Evolutionary conservation across 2,888 invertebrate species (phyloP).

Genomic region (Luperina nickerlii): DNA sequence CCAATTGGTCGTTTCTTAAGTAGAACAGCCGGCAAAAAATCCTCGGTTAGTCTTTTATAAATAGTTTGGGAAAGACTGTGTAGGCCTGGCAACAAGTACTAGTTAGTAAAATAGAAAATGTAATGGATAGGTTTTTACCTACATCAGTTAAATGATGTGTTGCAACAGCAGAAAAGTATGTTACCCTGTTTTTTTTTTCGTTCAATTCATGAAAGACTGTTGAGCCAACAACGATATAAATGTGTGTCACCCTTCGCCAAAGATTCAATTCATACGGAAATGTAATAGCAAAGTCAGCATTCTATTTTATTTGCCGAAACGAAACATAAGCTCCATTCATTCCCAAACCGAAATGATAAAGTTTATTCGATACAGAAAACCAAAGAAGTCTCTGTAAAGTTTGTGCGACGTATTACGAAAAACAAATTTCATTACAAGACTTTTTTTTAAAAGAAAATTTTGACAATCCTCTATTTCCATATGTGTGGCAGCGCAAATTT

Average conservation of each 20-base stretch:
- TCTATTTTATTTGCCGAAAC: conserved; percentile 35
- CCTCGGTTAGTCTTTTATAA: background rate
- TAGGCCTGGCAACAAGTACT: background rate
- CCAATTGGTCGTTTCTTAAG: too few relatives aligned
- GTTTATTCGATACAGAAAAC: conserved; percentile 60
- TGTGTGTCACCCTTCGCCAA: conserved; percentile 31
- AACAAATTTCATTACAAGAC: conserved; percentile 76
- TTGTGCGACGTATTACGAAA: conserved; percentile 70
- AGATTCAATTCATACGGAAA: conserved; percentile 42
- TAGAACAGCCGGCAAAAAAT: background rate
- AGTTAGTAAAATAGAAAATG: background rate
- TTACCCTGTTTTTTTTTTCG: background rate
- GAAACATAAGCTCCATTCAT: conserved; percentile 27
- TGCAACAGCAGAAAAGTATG: background rate
- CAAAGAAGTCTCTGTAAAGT: conserved; percentile 61
- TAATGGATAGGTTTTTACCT: background rate
- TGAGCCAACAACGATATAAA: conserved; percentile 4
- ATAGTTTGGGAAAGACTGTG: background rate
- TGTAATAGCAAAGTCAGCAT: conserved; percentile 41
- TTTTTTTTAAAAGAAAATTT: conserved; percentile 72
- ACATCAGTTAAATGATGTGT: background rate
- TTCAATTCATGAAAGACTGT: background rate
- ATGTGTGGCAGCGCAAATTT: conserved; percentile 60
- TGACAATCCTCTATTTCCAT: conserved; percentile 67
- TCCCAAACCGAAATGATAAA: conserved; percentile 54